These are phyloP conservation scores for Pocota personata DNA, from an alignment of 2,888 invertebrate genomes.

Conservation along the genomic window DNA sequence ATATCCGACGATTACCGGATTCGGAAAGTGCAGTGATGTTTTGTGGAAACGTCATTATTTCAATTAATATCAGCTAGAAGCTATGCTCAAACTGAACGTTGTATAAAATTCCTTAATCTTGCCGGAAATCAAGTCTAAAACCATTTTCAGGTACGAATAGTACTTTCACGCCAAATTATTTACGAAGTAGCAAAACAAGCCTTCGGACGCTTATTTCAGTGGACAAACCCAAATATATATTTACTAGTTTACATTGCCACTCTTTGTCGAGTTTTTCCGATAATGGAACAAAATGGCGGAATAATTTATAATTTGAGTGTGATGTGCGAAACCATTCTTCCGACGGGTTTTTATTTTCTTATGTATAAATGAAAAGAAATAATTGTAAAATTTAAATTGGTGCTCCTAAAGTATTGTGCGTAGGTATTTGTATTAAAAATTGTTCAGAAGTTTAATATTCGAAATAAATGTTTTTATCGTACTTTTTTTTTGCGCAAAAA, in stretches of 20 bases:
- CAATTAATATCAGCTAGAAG: conserved; percentile 22
- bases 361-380: neutral
- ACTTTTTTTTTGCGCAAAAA: neutral
- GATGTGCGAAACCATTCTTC: conserved; percentile 33
- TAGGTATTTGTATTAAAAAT: neutral
- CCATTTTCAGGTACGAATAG: conserved; percentile 27
- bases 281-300: conserved; percentile 64
- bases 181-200: neutral
- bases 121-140: conserved; percentile 18
- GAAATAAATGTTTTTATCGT: neutral
- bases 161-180: neutral
- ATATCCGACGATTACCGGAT: conserved; percentile 11
- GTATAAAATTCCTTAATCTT: neutral
- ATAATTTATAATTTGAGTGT: conserved; percentile 43
- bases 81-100: conserved; percentile 39
- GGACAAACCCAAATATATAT: conserved; percentile 1
- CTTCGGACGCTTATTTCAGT: conserved; percentile 18
- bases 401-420: neutral
- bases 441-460: neutral
- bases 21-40: conserved; percentile 44
- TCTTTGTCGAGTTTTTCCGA: conserved; percentile 33
- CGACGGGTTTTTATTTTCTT: conserved; percentile 3
- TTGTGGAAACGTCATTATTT: conserved; percentile 43
- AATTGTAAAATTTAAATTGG: conserved; percentile 8
- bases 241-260: conserved; percentile 25